Base-by-base conservation (phyloP, 2,888 invertebrate genomes). In the Cheiracanthium punctorium region DNA sequence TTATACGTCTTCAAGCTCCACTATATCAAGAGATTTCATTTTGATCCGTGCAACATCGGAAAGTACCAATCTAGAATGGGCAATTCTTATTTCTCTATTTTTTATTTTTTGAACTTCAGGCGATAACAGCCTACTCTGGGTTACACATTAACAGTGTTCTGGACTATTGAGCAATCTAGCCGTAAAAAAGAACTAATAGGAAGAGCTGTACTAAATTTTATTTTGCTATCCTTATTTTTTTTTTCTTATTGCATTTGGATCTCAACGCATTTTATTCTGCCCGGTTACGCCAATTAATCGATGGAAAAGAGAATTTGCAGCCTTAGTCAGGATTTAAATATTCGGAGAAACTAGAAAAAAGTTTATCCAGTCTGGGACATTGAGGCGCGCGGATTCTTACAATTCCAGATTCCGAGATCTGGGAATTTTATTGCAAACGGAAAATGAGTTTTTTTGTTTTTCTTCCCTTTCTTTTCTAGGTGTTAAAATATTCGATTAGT, bases 221-320 rank as follows among this genome's bases (percentile, higher is more conserved):
- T 43, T 41, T 75, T 75, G 28, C 28, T 37, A 48, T 28, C 24
- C 29, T 41, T 69, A 41, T 28, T 75, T 52, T 37, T 33, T 74
- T 29, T 48, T n/a, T 75, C 52, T 37, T 33, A 52, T n/a, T 32
- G 52, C 58, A 33, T 30, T 10, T 20, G 30, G 43, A 75, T 70
- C 71, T 82, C 75, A 74, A 69, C 69, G 75, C 64, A 33, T 82
- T 82, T 69, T 64, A 75, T 82, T 82, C 37, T 70, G 75, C 70
- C 41, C 70, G 75, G 70, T 75, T 82, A 70, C 74, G 29, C 41
- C 75, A 82, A 82, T 82, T 82, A 82, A 82, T 82, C 75, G 82
- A 24, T 52, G 28, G 81, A 48, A 24, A n/a, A 12, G 75, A 69
- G 43, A 75, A 69, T 80, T 75, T 5, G 30, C 33, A 70, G 43